Conservation (phyloP, 1,140 invertebrate species). For the Heliconius himera region DNA sequence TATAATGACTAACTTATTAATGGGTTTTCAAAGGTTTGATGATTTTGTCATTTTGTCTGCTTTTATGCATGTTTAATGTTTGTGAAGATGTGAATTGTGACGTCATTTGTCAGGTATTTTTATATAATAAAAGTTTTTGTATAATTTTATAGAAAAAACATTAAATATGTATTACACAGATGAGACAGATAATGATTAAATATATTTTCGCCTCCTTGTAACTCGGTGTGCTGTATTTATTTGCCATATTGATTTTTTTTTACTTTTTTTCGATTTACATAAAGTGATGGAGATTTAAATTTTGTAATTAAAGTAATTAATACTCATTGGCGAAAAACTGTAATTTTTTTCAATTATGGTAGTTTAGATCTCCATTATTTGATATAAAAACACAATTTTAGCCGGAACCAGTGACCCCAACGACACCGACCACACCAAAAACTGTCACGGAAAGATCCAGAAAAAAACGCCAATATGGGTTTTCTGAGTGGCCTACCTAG, state of each 20-base stretch:
- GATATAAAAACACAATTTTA: conserved; percentile 35
- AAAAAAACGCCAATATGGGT: conserved; percentile 46
- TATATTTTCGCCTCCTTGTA: conserved; percentile 8
- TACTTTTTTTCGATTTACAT: neutral
- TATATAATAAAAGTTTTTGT: neutral
- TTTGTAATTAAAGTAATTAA: neutral
- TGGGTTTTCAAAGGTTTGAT: conserved; percentile 42
- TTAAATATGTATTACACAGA: conserved; percentile 4
- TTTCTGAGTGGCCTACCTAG: conserved; percentile 82
- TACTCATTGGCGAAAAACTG: neutral
- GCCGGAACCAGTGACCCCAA: conserved; percentile 40
- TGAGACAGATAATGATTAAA: neutral
- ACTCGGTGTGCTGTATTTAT: conserved; percentile 23
- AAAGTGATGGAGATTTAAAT: conserved; percentile 23
- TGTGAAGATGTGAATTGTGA: conserved; percentile 23
- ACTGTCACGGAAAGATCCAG: conserved; percentile 40
- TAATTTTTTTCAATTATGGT: neutral
- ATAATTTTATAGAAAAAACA: neutral
- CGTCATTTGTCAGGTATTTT: neutral
- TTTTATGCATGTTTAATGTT: conserved; percentile 65
- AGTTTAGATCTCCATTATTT: conserved; percentile 3
- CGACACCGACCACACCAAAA: conserved; percentile 52
- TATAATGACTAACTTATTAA: conserved; percentile 50
- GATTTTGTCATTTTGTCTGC: conserved; percentile 47
- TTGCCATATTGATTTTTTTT: neutral